Base-by-base conservation (phyloP, 2,888 invertebrate genomes). In the Sepioteuthis lessoniana region DNA sequence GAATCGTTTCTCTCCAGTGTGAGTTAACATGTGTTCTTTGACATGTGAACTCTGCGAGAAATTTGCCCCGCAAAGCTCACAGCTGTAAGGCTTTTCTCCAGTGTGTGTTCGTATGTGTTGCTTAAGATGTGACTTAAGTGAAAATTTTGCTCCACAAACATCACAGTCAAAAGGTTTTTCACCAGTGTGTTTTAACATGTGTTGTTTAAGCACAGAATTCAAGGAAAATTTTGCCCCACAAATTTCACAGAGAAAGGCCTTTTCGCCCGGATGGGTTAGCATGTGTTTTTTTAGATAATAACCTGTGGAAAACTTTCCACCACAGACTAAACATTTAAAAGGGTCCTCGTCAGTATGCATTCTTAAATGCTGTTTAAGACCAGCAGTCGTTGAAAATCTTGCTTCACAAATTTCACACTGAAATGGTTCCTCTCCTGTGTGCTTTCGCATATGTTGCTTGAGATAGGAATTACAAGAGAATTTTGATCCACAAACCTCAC, bases 151-250 rank as follows among this genome's bases (percentile, higher is more conserved):
- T 3, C 55, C 55, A 25, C 55, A 55, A 21, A 55, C 25, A 25
- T 55, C 55, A 55, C 55, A 55, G 25, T 55, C 55, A 55, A 55
- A 55, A 25, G 55, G 55, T 25, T 55, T 55, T 25, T 55, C 55
- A 55, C 55, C 55, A 21, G 55, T 55, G 25, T 55, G 55, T 55
- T 55, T 55, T 55, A 55, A 55, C 55, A 35, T 91, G 91, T 37
- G 91, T 42, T 37, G 91, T 31, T 91, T 38, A 91, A 91, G 91
- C 91, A 91, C 91, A 38, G 37, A 55, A 55, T 91, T 91, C 91
- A 91, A 37, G 31, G 42, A 91, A 21, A 91, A 91, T 19, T 91
- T 37, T 91, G 37, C 38, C 37, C 42, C 38, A 91, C 91, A 91
- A 38, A 37, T 38, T 38, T 37, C 91, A 91, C 91, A 91, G 91